phyloP scores from a whole-genome alignment of 2,797 vertebrate species.

The Pangasius sanitwongsei region DNA sequence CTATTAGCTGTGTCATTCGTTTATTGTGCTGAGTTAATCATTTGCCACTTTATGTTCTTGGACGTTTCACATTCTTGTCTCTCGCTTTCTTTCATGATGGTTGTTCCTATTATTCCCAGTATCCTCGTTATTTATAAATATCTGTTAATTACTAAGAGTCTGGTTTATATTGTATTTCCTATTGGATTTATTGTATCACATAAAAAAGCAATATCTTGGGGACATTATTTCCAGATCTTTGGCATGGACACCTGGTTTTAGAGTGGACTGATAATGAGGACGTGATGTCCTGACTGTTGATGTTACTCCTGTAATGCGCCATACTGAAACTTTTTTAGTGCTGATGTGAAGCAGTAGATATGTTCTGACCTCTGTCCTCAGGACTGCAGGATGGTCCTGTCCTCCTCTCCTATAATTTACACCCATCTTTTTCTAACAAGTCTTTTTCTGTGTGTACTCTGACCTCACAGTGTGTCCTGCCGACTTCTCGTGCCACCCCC shows the following conservation, averaged over 20 bases:
- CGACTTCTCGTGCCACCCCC: slow-evolving; percentile 6
- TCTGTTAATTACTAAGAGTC: neutral
- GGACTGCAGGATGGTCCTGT: slow-evolving; percentile 31
- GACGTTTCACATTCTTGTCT: neutral
- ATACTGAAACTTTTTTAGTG: neutral
- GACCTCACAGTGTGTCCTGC: neutral
- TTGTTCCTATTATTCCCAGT: neutral
- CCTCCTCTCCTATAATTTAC: slow-evolving; percentile 38
- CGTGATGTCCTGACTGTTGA: neutral
- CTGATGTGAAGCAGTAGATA: neutral
- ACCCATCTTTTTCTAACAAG: neutral
- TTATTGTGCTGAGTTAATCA: neutral
- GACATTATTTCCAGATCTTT: neutral
- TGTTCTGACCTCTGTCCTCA: slow-evolving; percentile 36
- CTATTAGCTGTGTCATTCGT: neutral
- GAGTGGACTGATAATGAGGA: neutral
- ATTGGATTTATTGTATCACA: too few species aligned
- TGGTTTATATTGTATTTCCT: neutral
- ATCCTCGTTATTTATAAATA: neutral
- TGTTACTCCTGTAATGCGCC: neutral
- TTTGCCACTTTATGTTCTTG: neutral
- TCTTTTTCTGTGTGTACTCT: slow-evolving; percentile 13
- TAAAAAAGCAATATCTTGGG: neutral
- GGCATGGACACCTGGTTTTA: neutral
- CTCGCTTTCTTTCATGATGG: neutral